Evolutionary conservation across 2,888 invertebrate genomes (phyloP).

Genomic region (Elmis aenea): DNA sequence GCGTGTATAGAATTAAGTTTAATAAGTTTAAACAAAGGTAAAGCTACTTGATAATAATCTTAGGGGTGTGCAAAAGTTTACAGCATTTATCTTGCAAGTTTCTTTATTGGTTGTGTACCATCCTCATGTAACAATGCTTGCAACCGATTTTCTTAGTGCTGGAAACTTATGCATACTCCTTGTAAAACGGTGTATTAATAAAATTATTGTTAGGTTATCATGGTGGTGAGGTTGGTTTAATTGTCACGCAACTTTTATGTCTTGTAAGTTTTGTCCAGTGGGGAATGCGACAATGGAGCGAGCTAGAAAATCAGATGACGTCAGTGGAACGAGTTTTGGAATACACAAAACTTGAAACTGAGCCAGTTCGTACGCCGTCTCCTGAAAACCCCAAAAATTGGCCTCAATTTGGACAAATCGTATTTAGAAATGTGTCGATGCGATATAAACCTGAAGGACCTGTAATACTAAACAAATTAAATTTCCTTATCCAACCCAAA

Average conservation of each 20-base stretch:
- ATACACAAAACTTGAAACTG: slow-evolving; percentile 47
- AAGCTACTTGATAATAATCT: slow-evolving; percentile 6
- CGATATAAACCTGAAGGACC: slow-evolving; percentile 68
- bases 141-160: no score
- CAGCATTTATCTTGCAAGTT: no score
- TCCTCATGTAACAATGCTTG: no score
- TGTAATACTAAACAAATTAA: slow-evolving; percentile 68
- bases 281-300: slow-evolving; percentile 80
- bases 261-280: slow-evolving; percentile 64
- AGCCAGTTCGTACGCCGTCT: slow-evolving; percentile 22
- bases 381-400: slow-evolving; percentile 64
- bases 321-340: slow-evolving; percentile 74
- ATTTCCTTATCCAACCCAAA: slow-evolving; percentile 62
- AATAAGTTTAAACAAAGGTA: slow-evolving; percentile 23
- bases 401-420: slow-evolving; percentile 66
- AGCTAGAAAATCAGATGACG: slow-evolving; percentile 75
- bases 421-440: slow-evolving; percentile 64
- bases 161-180: no score
- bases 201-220: slow-evolving; percentile 5
- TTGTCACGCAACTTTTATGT: slow-evolving; percentile 69
- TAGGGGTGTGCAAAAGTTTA: no score
- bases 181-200: no score
- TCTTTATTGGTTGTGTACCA: no score
- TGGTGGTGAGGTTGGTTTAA: slow-evolving; percentile 67
- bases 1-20: slow-evolving; percentile 48